Evolutionary conservation across 1,140 invertebrate genomes (phyloP).

Genomic region (Ceratosolen solmsi): DNA sequence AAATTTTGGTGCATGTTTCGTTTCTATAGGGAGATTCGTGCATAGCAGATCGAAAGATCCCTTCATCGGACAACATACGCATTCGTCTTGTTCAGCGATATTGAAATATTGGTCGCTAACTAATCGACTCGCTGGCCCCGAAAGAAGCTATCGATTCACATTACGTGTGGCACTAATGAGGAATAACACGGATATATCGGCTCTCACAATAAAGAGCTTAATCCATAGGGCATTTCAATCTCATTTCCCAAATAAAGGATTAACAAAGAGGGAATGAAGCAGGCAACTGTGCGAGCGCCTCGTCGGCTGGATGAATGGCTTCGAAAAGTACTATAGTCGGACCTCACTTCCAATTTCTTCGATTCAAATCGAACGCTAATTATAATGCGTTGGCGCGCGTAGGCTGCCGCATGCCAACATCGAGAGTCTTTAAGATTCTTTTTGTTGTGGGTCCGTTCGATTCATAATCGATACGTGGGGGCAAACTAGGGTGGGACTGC

Average conservation of each 20-base stretch:
- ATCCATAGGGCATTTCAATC: neutral
- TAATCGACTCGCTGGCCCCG: no score
- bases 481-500: neutral
- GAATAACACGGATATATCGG: slow-evolving; percentile 14
- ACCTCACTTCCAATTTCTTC: slow-evolving; percentile 30
- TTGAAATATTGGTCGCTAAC: no score
- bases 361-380: slow-evolving; percentile 45
- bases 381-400: slow-evolving; percentile 31
- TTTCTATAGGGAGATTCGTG: no score
- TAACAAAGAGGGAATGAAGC: slow-evolving; percentile 6
- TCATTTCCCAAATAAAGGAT: slow-evolving; percentile 38
- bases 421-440: slow-evolving; percentile 16
- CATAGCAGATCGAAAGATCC: no score
- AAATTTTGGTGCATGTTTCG: no score
- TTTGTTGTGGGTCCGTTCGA: neutral
- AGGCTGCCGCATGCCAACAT: slow-evolving; percentile 35
- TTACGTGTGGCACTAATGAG: neutral
- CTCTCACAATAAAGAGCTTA: neutral
- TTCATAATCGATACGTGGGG: slow-evolving; percentile 9
- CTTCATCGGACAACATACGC: no score
- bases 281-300: neutral
- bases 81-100: no score
- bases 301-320: slow-evolving; percentile 19
- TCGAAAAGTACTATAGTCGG: neutral
- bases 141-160: neutral